Percentiles rank a stretch among this genome's conserved stretches.
These are phyloP conservation scores for Poeciliopsis turrubarensis DNA, from an alignment of 2,113 vertebrate genomes.

Conservation along the genomic window DNA sequence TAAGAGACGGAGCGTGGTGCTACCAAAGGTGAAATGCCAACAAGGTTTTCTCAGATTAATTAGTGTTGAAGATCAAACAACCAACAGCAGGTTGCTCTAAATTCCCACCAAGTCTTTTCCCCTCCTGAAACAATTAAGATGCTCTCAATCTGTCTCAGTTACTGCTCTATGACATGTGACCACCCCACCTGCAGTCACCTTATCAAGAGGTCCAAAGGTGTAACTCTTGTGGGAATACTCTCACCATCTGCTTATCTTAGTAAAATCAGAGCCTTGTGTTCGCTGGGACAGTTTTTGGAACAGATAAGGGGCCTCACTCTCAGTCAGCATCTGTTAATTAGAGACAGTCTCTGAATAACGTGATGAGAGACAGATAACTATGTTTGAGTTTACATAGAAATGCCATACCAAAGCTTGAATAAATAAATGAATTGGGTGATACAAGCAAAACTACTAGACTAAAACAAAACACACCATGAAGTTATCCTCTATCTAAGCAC, in stretches of 20 bases:
- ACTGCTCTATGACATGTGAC: slow-evolving; percentile 30
- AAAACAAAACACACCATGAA: background rate
- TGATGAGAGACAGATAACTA: slow-evolving; percentile 26
- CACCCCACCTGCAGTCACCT: slow-evolving; percentile 18
- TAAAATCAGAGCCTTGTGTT: slow-evolving; percentile 23
- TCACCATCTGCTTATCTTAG: slow-evolving; percentile 36
- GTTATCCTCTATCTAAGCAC: background rate
- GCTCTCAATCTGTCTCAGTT: slow-evolving; percentile 35
- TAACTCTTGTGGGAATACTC: slow-evolving; percentile 18
- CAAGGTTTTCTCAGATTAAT: slow-evolving; percentile 59
- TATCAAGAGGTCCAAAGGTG: slow-evolving; percentile 14
- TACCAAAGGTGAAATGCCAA: slow-evolving; percentile 21
- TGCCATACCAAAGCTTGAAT: slow-evolving; percentile 1
- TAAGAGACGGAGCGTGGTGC: slow-evolving; percentile 1
- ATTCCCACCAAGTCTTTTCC: slow-evolving; percentile 10
- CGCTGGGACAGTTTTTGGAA: slow-evolving; percentile 14
- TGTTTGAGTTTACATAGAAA: slow-evolving; percentile 2
- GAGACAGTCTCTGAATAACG: background rate
- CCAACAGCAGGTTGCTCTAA: slow-evolving; percentile 29
- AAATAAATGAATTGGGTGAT: background rate
- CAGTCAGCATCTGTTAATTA: slow-evolving; percentile 15
- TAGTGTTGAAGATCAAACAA: slow-evolving; percentile 66
- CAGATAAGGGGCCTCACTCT: slow-evolving; percentile 6
- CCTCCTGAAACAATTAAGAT: slow-evolving; percentile 60
- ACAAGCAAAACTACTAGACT: background rate